Conservation (phyloP, 2,797 vertebrate species). For the Thaleichthys pacificus region DNA sequence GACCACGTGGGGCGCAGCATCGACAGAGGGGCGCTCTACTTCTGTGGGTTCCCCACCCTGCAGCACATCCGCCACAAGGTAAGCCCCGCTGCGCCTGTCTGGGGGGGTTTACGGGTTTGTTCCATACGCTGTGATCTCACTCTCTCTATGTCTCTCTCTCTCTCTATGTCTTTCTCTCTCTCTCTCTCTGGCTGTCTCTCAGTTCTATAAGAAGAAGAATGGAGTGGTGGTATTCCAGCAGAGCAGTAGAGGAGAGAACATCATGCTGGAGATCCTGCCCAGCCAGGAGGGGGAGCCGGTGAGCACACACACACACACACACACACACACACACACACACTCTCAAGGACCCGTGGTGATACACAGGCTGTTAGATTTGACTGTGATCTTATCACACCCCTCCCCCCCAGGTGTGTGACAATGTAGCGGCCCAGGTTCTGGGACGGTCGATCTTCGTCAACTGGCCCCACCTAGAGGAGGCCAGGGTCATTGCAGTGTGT, state of each 20-base stretch:
- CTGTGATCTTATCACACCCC: too few relatives aligned
- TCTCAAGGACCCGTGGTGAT: not conserved
- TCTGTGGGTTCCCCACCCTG: conserved; percentile 96
- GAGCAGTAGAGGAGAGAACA: conserved; percentile 95
- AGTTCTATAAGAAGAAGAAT: conserved; percentile 92
- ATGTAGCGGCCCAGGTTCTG: conserved; percentile 76
- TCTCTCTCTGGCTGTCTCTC: conserved; percentile 12
- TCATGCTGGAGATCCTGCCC: conserved; percentile 85
- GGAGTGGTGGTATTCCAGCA: conserved; percentile 96
- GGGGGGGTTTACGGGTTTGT: not conserved
- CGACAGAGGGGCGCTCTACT: conserved; percentile 88
- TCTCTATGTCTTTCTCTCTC: not conserved
- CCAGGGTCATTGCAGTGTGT: conserved; percentile 87
- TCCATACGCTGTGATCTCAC: not conserved
- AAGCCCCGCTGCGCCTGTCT: conserved; percentile 2
- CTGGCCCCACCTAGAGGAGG: conserved; percentile 98
- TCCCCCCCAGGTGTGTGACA: conserved; percentile 75
- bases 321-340: not conserved
- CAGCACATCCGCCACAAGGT: conserved; percentile 96
- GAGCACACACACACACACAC: conserved; percentile 40
- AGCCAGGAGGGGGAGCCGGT: conserved; percentile 77
- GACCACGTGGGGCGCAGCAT: conserved; percentile 75
- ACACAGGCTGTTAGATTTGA: not conserved
- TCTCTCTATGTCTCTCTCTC: not conserved
- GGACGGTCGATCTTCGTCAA: conserved; percentile 91